phyloP scores from a whole-genome alignment of 2,113 vertebrate genomes.

The Erythrolamprus reginae region DNA sequence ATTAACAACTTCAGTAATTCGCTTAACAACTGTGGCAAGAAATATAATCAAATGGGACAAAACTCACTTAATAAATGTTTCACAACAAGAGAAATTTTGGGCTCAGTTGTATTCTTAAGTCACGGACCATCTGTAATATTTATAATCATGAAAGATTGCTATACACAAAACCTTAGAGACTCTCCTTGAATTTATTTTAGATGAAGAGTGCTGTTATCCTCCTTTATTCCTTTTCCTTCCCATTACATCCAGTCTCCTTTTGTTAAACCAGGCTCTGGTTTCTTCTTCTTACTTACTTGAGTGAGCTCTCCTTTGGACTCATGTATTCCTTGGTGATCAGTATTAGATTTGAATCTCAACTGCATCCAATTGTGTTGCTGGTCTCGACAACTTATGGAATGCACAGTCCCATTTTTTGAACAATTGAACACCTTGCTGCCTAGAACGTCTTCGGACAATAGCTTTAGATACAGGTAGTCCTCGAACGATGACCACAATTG shows the following conservation, averaged over 20 bases:
- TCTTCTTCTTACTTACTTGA: background rate
- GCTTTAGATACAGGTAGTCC: background rate
- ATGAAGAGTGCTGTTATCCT: constrained; percentile 3
- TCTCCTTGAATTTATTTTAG: constrained; percentile 21
- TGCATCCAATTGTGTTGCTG: background rate
- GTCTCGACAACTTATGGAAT: background rate
- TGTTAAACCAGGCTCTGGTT: background rate
- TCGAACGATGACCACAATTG: background rate
- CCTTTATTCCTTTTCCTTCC: too few species aligned
- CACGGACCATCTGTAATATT: background rate
- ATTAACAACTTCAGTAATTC: too few species aligned
- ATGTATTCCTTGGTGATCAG: background rate
- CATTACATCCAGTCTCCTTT: too few species aligned
- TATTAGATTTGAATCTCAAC: background rate
- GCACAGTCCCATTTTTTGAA: background rate
- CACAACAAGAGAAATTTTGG: too few species aligned
- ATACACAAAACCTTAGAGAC: background rate
- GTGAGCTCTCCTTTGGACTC: too few species aligned
- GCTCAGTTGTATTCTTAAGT: too few species aligned
- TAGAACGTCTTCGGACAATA: background rate
- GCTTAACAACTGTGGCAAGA: too few species aligned
- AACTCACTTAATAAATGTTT: too few species aligned
- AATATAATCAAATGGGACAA: too few species aligned
- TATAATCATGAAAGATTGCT: constrained; percentile 4
- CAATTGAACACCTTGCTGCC: background rate